These are phyloP conservation scores for Heliconius hermathena DNA, from an alignment of 1,140 invertebrate species.

Conservation along the genomic window DNA sequence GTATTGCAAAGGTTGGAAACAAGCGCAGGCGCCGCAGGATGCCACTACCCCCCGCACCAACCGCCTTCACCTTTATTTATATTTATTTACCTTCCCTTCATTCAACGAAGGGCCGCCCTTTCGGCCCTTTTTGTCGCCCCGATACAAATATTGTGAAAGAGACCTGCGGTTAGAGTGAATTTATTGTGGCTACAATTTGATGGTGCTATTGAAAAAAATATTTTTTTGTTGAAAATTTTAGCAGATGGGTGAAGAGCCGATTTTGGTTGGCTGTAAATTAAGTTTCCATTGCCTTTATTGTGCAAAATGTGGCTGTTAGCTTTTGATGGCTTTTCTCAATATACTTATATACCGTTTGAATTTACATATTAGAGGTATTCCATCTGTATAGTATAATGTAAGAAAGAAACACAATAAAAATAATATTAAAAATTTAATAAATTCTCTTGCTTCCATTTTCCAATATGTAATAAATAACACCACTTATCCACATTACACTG, in stretches of 20 bases:
- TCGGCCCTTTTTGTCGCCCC: constrained; percentile 79
- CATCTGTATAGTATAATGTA: too few relatives aligned
- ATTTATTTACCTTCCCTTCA: constrained; percentile 82
- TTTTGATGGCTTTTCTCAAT: background rate
- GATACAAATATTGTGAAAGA: constrained; percentile 81
- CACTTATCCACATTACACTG: constrained; percentile 40
- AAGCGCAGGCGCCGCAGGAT: constrained; percentile 70
- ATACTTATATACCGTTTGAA: background rate
- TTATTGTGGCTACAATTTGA: constrained; percentile 76
- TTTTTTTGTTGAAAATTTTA: constrained; percentile 32
- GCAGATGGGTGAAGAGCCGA: constrained; percentile 33
- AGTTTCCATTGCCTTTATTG: background rate
- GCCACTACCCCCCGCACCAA: constrained; percentile 49
- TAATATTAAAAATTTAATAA: background rate
- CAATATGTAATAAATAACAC: constrained; percentile 33
- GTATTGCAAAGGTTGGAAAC: constrained; percentile 22
- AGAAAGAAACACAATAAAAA: background rate
- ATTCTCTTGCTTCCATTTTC: background rate
- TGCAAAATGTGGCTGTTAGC: background rate
- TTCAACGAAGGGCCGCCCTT: constrained; percentile 79
- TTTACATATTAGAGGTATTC: background rate
- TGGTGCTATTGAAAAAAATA: constrained; percentile 52
- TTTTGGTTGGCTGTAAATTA: constrained; percentile 9
- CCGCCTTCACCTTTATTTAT: constrained; percentile 79
- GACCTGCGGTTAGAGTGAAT: constrained; percentile 77